phyloP scores from a whole-genome alignment of 2,797 vertebrate genomes.

The Coilia nasus region DNA sequence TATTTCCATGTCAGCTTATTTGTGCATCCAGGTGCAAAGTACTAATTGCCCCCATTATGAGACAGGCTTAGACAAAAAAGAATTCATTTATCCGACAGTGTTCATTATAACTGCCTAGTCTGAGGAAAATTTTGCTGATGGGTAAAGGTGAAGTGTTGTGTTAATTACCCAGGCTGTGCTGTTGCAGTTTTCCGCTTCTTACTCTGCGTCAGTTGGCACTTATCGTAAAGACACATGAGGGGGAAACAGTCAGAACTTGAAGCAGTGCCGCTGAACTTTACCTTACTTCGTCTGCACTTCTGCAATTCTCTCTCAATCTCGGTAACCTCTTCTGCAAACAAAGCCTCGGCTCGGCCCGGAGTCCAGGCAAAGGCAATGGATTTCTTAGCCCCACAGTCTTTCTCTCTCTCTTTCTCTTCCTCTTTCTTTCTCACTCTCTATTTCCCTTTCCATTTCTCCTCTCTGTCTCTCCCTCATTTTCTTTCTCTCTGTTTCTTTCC shows the following conservation, averaged over 20 bases:
- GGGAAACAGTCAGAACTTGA: background rate
- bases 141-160: background rate
- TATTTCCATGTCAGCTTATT: constrained; percentile 8
- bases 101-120: constrained; percentile 12
- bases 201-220: background rate
- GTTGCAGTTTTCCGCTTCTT: background rate
- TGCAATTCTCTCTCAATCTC: constrained; percentile 52
- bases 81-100: constrained; percentile 10
- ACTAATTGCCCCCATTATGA: constrained; percentile 13
- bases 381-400: constrained; percentile 67
- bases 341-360: constrained; percentile 56
- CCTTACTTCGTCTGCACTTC: constrained; percentile 21
- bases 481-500: too few species aligned
- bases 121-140: constrained; percentile 4
- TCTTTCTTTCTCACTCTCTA: constrained; percentile 27
- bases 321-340: constrained; percentile 64
- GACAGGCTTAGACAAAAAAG: background rate
- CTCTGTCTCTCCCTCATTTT: too few species aligned
- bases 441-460: too few species aligned
- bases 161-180: constrained; percentile 6
- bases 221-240: background rate
- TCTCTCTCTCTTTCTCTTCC: constrained; percentile 20
- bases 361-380: constrained; percentile 64
- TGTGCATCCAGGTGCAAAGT: constrained; percentile 7
- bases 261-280: background rate